These are phyloP conservation scores for Watsonalla cultraria DNA, from an alignment of 2,888 invertebrate species.

Conservation along the genomic window DNA sequence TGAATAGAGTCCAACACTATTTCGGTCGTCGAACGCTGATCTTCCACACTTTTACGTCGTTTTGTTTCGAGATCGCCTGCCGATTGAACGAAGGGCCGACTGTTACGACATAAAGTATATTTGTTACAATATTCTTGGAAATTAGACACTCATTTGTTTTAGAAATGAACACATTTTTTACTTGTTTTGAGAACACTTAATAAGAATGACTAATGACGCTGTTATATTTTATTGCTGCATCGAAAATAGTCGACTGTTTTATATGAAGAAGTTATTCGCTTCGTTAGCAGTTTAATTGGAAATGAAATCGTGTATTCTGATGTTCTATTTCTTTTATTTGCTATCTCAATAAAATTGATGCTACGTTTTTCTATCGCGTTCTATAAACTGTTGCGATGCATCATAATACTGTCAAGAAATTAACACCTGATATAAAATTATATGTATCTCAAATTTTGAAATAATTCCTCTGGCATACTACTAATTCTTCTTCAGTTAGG, in stretches of 20 bases:
- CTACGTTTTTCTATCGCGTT: not conserved
- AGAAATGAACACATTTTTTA: constrained; percentile 7
- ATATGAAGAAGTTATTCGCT: no score
- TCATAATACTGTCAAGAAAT: not conserved
- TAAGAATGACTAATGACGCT: not conserved
- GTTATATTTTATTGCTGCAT: not conserved
- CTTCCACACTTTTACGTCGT: constrained; percentile 58
- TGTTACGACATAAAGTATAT: constrained; percentile 26
- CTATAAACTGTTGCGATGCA: not conserved
- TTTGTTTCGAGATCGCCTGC: constrained; percentile 48
- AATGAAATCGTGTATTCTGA: no score
- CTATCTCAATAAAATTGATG: no score
- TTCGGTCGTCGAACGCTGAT: constrained; percentile 67
- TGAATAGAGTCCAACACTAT: constrained; percentile 77
- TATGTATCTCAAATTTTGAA: no score
- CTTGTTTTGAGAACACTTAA: not conserved
- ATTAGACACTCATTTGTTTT: constrained; percentile 8
- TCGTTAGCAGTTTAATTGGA: no score
- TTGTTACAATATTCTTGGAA: constrained; percentile 14
- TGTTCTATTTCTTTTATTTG: no score
- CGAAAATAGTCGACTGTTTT: not conserved
- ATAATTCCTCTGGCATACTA: no score
- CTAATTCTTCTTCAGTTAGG: no score
- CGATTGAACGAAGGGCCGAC: constrained; percentile 42
- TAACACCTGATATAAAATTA: no score